Percentiles rank a stretch among this genome's conserved stretches.
Evolutionary conservation across 2,113 vertebrate species (phyloP).

Genomic region (Piprites chloris): DNA sequence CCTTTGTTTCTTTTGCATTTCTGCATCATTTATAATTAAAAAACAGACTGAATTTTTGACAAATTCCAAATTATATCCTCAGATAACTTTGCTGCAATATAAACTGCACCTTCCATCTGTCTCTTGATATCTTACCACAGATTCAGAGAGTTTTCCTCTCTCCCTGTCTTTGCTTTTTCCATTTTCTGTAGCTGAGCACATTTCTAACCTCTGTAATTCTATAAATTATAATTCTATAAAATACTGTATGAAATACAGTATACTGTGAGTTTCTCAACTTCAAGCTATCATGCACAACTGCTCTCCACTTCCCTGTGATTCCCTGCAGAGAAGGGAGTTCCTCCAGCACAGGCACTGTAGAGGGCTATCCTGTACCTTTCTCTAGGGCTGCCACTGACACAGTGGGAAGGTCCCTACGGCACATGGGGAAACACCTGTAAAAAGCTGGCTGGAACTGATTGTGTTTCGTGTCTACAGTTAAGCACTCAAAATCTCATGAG

Average conservation of each 20-base stretch:
- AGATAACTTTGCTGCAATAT: not conserved
- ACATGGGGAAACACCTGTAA: conserved; percentile 19
- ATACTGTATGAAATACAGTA: not conserved
- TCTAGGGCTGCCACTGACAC: not conserved
- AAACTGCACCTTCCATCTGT: not conserved
- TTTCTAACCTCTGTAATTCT: not conserved
- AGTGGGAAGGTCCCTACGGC: not conserved
- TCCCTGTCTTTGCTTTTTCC: not conserved
- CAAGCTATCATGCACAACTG: not conserved
- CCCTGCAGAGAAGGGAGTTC: not conserved
- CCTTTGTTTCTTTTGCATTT: not conserved
- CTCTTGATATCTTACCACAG: not conserved
- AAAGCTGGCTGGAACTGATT: not conserved
- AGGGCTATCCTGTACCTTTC: not conserved
- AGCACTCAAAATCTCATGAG: conserved; percentile 5
- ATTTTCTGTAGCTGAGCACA: not conserved
- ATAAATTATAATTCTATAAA: not conserved
- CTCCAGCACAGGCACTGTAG: not conserved
- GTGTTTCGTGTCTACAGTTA: not conserved
- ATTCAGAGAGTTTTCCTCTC: not conserved
- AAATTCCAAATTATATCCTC: not conserved
- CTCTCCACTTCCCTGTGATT: not conserved
- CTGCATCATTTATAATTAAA: not conserved
- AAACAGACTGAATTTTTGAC: not conserved
- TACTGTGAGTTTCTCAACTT: not conserved